These are phyloP conservation scores for Poeciliopsis turrubarensis DNA, from an alignment of 2,113 vertebrate species.

Conservation along the genomic window DNA sequence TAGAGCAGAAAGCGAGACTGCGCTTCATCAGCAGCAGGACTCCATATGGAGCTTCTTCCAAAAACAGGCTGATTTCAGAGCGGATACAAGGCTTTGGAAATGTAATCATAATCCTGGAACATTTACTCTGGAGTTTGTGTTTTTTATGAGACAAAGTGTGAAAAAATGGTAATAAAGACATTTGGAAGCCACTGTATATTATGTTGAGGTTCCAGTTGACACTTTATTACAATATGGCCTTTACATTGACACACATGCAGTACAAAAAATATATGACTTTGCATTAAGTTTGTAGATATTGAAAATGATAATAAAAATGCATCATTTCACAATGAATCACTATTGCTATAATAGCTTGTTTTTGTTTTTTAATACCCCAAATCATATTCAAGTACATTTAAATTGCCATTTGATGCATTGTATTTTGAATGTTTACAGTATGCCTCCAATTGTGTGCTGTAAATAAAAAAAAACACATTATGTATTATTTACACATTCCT, in stretches of 20 bases:
- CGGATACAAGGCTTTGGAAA: background rate
- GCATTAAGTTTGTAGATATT: constrained; percentile 24
- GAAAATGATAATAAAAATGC: constrained; percentile 30
- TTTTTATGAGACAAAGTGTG: background rate
- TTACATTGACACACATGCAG: constrained; percentile 43
- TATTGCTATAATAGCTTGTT: constrained; percentile 47
- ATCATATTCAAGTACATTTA: constrained; percentile 31
- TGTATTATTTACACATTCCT: constrained; percentile 46
- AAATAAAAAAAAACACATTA: constrained; percentile 51
- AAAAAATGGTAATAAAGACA: background rate
- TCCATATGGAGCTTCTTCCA: constrained; percentile 12
- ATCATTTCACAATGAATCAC: constrained; percentile 46
- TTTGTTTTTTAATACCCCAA: constrained; percentile 23
- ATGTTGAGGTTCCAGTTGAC: constrained; percentile 25
- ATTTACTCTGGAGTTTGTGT: background rate
- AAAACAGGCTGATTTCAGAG: constrained; percentile 42
- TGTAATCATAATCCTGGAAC: background rate
- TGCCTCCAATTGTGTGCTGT: constrained; percentile 42
- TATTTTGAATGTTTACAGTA: constrained; percentile 25
- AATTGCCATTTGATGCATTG: constrained; percentile 5
- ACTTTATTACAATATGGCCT: constrained; percentile 45
- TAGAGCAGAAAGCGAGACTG: constrained; percentile 10
- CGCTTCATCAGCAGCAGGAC: background rate
- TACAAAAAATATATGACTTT: constrained; percentile 28
- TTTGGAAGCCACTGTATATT: background rate